Evolutionary conservation across 1,140 invertebrate genomes (phyloP).

Genomic region (Drosophila eugracilis): DNA sequence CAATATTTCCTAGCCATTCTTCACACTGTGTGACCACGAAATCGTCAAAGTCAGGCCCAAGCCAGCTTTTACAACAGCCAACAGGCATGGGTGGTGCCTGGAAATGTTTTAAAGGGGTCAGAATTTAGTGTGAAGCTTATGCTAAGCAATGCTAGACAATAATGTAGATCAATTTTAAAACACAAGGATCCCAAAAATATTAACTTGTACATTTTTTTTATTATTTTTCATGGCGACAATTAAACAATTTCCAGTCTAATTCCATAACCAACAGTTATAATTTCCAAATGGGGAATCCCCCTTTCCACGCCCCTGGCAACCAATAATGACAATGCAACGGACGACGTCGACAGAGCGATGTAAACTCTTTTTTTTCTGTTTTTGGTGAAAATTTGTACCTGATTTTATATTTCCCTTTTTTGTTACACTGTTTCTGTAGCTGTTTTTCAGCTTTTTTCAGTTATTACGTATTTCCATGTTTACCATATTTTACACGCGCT

Average conservation of each 20-base stretch:
- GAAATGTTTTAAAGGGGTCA: neutral
- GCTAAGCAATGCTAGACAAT: no score
- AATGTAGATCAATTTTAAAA: no score
- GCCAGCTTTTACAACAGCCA: constrained; percentile 57
- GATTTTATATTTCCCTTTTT: constrained; percentile 80
- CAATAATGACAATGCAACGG: constrained; percentile 47
- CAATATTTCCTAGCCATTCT: constrained; percentile 81
- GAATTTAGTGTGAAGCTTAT: no score
- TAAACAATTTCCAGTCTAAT: no score
- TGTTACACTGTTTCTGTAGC: constrained; percentile 61
- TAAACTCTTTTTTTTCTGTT: constrained; percentile 62
- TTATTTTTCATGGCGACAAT: no score
- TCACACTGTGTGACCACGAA: constrained; percentile 82
- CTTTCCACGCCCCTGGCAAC: constrained; percentile 1
- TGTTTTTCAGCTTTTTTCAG: constrained; percentile 42
- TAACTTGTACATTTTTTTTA: no score
- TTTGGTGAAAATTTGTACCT: constrained; percentile 80
- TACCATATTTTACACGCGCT: constrained; percentile 83
- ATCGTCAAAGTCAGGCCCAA: constrained; percentile 72
- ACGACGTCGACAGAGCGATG: constrained; percentile 55
- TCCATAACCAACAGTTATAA: neutral
- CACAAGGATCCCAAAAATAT: no score
- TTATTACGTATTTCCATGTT: constrained; percentile 83
- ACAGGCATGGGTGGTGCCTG: neutral
- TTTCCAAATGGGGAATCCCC: neutral